Evolutionary conservation across 2,888 invertebrate species (phyloP).

Genomic region (Sialis lutaria): DNA sequence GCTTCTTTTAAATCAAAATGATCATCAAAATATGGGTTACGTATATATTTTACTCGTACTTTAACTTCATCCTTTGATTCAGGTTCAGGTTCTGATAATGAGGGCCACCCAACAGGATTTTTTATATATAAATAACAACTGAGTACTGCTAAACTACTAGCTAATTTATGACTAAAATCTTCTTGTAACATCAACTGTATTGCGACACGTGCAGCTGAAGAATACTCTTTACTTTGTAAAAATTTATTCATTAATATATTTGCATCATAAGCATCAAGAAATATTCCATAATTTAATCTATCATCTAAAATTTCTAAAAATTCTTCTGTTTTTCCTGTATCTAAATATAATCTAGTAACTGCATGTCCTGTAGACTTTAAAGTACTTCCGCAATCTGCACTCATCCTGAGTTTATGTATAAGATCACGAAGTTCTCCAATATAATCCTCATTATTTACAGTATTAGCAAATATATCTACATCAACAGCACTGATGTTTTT

Average conservation of each 20-base stretch:
- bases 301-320: slow-evolving; percentile 60
- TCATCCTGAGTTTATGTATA: slow-evolving; percentile 50
- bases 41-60: slow-evolving; percentile 52
- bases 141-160: slow-evolving; percentile 48
- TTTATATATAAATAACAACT: slow-evolving; percentile 56
- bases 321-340: slow-evolving; percentile 36
- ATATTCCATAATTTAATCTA: slow-evolving; percentile 75
- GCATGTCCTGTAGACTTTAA: slow-evolving; percentile 74
- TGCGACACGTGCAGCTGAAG: slow-evolving; percentile 59
- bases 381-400: slow-evolving; percentile 49
- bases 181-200: slow-evolving; percentile 77
- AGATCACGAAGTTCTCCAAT: slow-evolving; percentile 58
- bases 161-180: slow-evolving; percentile 56
- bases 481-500: slow-evolving; percentile 58
- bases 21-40: slow-evolving; percentile 73
- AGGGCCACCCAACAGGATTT: slow-evolving; percentile 24
- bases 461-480: slow-evolving; percentile 66
- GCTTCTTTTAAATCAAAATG: slow-evolving; percentile 73
- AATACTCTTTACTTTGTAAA: slow-evolving; percentile 46
- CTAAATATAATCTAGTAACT: slow-evolving; percentile 42
- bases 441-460: slow-evolving; percentile 33
- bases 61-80: slow-evolving; percentile 24
- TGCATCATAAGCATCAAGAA: slow-evolving; percentile 64
- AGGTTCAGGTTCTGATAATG: slow-evolving; percentile 22
- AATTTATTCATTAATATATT: slow-evolving; percentile 69